phyloP scores from a whole-genome alignment of 2,888 invertebrate species.

The Sipunculus nudus region DNA sequence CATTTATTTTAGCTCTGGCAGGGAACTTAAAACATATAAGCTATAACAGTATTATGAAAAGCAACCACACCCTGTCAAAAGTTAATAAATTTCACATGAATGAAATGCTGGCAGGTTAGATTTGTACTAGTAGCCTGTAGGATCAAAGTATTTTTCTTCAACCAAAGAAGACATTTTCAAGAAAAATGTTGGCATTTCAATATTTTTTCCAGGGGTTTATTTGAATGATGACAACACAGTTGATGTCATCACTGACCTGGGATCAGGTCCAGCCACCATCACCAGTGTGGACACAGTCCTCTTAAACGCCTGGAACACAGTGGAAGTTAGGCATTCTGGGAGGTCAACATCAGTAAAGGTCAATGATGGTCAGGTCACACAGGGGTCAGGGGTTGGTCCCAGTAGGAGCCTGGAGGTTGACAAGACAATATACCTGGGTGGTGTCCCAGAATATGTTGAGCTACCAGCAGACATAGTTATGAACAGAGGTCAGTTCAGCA shows the following conservation, averaged over 20 bases:
- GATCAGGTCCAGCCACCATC: conserved; percentile 7
- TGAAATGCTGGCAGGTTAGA: too few relatives aligned
- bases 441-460: not conserved
- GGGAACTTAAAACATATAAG: too few relatives aligned
- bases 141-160: too few relatives aligned
- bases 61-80: too few relatives aligned
- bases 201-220: too few relatives aligned
- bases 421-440: conserved; percentile 5
- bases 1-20: too few relatives aligned
- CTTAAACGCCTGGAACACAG: not conserved
- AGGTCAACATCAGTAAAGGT: conserved; percentile 4
- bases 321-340: not conserved
- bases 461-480: not conserved
- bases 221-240: too few relatives aligned
- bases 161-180: too few relatives aligned
- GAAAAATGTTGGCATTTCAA: too few relatives aligned
- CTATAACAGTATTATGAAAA: too few relatives aligned
- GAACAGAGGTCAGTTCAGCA: not conserved
- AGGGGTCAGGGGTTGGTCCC: not conserved
- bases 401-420: not conserved
- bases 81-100: too few relatives aligned
- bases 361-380: not conserved
- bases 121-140: too few relatives aligned
- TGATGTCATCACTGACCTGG: conserved; percentile 11
- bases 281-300: not conserved